Evolutionary conservation across 2,113 vertebrate species (phyloP).

Genomic region (Bujurquina vittata): DNA sequence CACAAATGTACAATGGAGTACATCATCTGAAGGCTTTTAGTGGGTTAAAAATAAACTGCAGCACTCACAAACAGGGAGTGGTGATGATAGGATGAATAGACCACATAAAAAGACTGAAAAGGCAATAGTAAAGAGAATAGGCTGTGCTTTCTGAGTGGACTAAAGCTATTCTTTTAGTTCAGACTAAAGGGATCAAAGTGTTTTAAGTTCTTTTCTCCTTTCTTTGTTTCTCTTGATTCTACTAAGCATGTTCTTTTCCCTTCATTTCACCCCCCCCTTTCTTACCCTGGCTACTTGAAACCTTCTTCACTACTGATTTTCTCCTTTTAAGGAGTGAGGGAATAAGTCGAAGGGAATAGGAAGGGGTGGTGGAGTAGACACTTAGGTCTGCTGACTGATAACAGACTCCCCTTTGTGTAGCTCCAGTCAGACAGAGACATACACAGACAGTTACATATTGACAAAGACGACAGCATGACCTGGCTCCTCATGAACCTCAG

Average conservation of each 20-base stretch:
- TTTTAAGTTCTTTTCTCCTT: background rate
- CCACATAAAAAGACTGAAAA: slow-evolving; percentile 30
- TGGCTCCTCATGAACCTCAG: slow-evolving; percentile 56
- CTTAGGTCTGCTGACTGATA: slow-evolving; percentile 71
- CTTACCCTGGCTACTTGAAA: slow-evolving; percentile 39
- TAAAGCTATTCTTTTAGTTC: slow-evolving; percentile 34
- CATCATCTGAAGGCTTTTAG: slow-evolving; percentile 77
- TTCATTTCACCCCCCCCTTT: slow-evolving; percentile 1
- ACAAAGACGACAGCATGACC: slow-evolving; percentile 66
- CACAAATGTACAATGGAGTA: slow-evolving; percentile 51
- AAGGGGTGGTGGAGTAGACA: slow-evolving; percentile 49
- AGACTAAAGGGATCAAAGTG: slow-evolving; percentile 10
- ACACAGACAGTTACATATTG: slow-evolving; percentile 68
- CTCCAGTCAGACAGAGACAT: slow-evolving; percentile 6
- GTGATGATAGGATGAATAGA: slow-evolving; percentile 59
- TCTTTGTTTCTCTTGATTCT: background rate
- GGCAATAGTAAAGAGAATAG: slow-evolving; percentile 10
- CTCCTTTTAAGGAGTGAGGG: slow-evolving; percentile 77
- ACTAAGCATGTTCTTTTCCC: background rate
- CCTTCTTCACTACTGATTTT: slow-evolving; percentile 49
- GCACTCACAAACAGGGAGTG: slow-evolving; percentile 53
- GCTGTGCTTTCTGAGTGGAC: background rate
- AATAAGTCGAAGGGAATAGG: slow-evolving; percentile 32
- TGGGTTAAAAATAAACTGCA: slow-evolving; percentile 74
- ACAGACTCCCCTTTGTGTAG: slow-evolving; percentile 75